Percentiles rank a stretch among this genome's conserved stretches.
phyloP scores from a whole-genome alignment of 37 sponge, comb jelly and placozoan genomes.

The Crambe crambe region DNA sequence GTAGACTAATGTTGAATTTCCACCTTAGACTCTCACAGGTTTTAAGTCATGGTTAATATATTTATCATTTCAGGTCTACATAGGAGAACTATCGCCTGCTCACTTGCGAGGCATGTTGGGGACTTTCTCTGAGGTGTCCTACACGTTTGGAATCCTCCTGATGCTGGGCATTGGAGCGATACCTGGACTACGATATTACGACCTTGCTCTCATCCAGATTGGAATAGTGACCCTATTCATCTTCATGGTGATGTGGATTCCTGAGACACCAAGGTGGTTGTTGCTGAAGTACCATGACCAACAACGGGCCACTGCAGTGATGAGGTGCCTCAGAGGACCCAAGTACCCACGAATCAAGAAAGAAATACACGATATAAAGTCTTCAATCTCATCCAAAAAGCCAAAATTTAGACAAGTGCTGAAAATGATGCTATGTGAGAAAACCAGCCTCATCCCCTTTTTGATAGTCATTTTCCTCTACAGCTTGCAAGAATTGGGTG shows the following conservation, averaged over 20 bases:
- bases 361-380: slow-evolving; percentile 14
- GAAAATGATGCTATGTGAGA: background rate
- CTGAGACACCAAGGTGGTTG: slow-evolving; percentile 72
- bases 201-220: slow-evolving; percentile 15
- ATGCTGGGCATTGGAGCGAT: slow-evolving; percentile 20
- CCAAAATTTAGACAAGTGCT: background rate
- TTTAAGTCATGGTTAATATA: background rate
- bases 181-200: slow-evolving; percentile 15
- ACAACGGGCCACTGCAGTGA: slow-evolving; percentile 16
- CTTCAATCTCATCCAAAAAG: background rate
- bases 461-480: slow-evolving; percentile 8
- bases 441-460: slow-evolving; percentile 1
- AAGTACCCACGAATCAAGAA: slow-evolving; percentile 1
- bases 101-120: slow-evolving; percentile 14
- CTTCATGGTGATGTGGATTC: slow-evolving; percentile 7
- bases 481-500: slow-evolving; percentile 50
- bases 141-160: background rate
- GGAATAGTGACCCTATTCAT: slow-evolving; percentile 11
- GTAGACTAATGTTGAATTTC: background rate
- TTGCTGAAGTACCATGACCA: slow-evolving; percentile 12
- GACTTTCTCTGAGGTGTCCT: background rate
- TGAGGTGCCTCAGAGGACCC: slow-evolving; percentile 56
- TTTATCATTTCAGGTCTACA: slow-evolving; percentile 27
- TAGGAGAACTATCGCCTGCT: slow-evolving; percentile 18
- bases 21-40: background rate